A percentile compares a stretch with the other conserved stretches of the same genome.
These are phyloP conservation scores for Cephus spinipes DNA, from an alignment of 2,888 invertebrate genomes.

Conservation along the genomic window DNA sequence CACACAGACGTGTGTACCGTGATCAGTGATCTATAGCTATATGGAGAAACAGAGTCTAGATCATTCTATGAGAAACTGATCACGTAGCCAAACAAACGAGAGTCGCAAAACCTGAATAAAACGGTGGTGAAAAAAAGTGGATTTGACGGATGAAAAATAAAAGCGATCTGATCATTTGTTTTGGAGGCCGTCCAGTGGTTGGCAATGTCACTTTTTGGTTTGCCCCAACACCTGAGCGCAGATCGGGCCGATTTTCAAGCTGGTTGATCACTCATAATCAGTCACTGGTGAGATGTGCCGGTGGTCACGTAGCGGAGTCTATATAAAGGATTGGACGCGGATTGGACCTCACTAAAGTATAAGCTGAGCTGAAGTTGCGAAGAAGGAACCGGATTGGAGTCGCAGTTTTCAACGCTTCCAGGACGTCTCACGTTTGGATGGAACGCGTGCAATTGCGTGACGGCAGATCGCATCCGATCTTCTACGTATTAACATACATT, in stretches of 20 bases:
- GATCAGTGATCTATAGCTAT: neutral
- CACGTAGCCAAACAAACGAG: neutral
- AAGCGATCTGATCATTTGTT: neutral
- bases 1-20: neutral
- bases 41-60: neutral
- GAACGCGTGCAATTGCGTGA: neutral
- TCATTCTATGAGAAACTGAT: neutral
- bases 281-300: slow-evolving; percentile 7
- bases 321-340: slow-evolving; percentile 7
- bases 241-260: neutral
- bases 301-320: slow-evolving; percentile 12
- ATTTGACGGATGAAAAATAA: neutral
- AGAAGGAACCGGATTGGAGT: neutral
- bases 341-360: slow-evolving; percentile 1
- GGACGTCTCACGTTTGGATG: neutral
- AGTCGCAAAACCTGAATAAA: neutral
- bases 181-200: neutral
- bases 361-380: neutral
- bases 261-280: neutral
- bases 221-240: neutral
- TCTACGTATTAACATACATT: neutral
- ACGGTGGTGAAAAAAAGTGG: neutral
- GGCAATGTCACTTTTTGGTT: neutral
- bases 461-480: neutral
- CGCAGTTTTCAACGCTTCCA: neutral